Percentiles rank a stretch among this genome's conserved stretches.
phyloP scores from a whole-genome alignment of 2,113 vertebrate genomes.

The Pseudorectes ferrugineus region DNA sequence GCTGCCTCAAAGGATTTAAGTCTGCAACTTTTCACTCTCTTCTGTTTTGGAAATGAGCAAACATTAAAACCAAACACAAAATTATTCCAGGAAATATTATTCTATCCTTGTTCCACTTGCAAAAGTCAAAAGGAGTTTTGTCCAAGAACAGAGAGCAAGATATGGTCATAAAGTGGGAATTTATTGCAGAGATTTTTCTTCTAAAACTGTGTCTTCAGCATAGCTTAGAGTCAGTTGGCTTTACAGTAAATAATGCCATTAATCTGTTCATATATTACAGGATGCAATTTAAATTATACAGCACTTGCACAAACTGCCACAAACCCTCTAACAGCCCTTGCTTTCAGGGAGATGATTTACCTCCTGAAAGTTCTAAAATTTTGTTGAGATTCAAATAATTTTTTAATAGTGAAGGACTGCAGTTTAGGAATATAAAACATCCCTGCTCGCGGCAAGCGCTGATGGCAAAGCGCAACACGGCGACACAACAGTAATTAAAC shows the following conservation, averaged over 20 bases:
- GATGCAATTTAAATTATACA: conserved; percentile 68
- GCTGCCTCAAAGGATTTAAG: not conserved
- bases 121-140: conserved; percentile 37
- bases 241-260: conserved; percentile 62
- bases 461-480: not conserved
- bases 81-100: conserved; percentile 51
- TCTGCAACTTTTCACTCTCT: not conserved
- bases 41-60: conserved; percentile 30
- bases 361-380: not conserved
- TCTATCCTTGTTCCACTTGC: conserved; percentile 28
- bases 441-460: not conserved
- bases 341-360: conserved; percentile 48
- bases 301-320: conserved; percentile 59
- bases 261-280: conserved; percentile 60
- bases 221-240: not conserved
- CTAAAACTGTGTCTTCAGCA: conserved; percentile 44
- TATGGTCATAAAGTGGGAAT: not conserved
- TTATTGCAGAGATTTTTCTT: conserved; percentile 14
- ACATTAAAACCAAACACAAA: conserved; percentile 26
- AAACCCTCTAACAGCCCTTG: conserved; percentile 60
- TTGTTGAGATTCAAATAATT: conserved; percentile 28
- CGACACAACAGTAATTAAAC: not conserved
- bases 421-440: not conserved
- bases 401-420: not conserved
- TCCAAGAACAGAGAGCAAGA: conserved; percentile 12